phyloP scores from a whole-genome alignment of 1,140 invertebrate genomes.

The Heliconius himera region DNA sequence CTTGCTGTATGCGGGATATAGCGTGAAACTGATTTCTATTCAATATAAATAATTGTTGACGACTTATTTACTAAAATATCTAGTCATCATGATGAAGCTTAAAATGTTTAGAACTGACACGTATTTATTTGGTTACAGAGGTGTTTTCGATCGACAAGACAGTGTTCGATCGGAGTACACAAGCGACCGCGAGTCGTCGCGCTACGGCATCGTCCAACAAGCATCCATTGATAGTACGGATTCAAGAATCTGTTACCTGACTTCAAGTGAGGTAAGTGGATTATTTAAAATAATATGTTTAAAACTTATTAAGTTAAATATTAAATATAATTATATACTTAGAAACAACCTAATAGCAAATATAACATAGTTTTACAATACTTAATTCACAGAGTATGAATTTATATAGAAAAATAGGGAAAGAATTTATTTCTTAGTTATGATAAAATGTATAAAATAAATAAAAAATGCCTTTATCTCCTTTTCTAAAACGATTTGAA shows the following conservation, averaged over 20 bases:
- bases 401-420: neutral
- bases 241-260: constrained; percentile 95
- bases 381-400: neutral
- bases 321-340: too few relatives aligned
- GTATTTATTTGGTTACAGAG: constrained; percentile 81
- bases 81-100: neutral
- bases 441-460: neutral
- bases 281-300: too few relatives aligned
- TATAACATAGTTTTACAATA: neutral
- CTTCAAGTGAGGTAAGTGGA: constrained; percentile 95
- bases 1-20: too few relatives aligned
- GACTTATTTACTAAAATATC: neutral
- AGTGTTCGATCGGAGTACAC: constrained; percentile 94
- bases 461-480: neutral
- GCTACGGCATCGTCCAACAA: constrained; percentile 94
- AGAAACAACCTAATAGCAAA: neutral
- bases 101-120: neutral
- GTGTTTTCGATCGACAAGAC: constrained; percentile 94
- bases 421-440: neutral
- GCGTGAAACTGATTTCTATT: too few relatives aligned
- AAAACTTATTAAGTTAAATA: neutral
- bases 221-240: constrained; percentile 96
- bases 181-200: constrained; percentile 91
- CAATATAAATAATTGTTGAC: neutral
- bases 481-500: constrained; percentile 16